These are phyloP conservation scores for Chelon labrosus DNA, from an alignment of 2,797 vertebrate species.

Conservation along the genomic window DNA sequence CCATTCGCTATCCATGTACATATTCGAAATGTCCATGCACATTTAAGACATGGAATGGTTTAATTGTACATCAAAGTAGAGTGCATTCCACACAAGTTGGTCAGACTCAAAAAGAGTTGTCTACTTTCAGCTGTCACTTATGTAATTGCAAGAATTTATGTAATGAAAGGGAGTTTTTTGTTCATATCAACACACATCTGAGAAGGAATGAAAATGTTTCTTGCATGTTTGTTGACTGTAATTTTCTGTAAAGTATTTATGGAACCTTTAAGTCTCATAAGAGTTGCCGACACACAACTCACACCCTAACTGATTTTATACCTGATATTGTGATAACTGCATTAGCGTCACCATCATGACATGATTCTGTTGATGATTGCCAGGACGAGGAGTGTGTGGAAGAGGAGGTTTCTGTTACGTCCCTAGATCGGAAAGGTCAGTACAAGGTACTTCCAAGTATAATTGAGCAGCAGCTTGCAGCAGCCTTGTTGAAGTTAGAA, in stretches of 20 bases:
- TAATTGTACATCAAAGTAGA: background rate
- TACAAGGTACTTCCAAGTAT: background rate
- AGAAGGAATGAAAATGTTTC: too few species aligned
- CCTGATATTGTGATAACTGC: too few species aligned
- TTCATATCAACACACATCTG: conserved; percentile 41
- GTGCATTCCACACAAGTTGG: background rate
- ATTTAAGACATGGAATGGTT: background rate
- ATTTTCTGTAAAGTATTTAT: too few species aligned
- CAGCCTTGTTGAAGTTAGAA: conserved; percentile 1
- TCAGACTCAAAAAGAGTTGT: background rate
- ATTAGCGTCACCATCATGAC: background rate
- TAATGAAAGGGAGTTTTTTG: conserved; percentile 20
- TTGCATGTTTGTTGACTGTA: too few species aligned
- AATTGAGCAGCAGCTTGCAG: conserved; percentile 14
- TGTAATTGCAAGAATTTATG: background rate
- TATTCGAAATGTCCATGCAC: background rate
- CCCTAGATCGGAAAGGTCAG: background rate
- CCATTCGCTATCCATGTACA: background rate
- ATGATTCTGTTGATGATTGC: background rate
- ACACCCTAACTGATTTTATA: too few species aligned
- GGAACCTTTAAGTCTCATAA: too few species aligned
- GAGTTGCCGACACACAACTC: too few species aligned
- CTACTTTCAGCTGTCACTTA: conserved; percentile 12
- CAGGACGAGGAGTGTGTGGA: background rate
- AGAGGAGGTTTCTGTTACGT: background rate